Conservation (phyloP, 1,140 invertebrate species). For the Diachasmimorpha longicaudata region DNA sequence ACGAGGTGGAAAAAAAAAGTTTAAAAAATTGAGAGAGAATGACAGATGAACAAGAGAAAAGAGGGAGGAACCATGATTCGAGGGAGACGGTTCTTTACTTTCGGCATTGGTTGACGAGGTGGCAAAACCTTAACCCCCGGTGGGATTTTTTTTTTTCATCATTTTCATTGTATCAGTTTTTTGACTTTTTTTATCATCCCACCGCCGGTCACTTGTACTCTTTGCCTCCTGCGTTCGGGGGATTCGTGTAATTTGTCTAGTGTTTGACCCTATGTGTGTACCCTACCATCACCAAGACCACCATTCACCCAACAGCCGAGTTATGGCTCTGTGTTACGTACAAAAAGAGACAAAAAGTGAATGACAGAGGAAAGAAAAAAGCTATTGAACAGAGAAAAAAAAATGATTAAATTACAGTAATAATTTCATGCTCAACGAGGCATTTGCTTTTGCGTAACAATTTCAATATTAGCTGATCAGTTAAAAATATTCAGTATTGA, state of each 20-base stretch:
- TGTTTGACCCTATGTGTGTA: conserved; percentile 63
- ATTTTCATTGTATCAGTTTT: conserved; percentile 29
- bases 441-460: conserved; percentile 20
- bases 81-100: conserved; percentile 52
- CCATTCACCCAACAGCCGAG: conserved; percentile 52
- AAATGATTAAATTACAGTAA: not conserved
- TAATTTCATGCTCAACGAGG: not conserved
- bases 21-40: conserved; percentile 25
- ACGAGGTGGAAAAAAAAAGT: not conserved
- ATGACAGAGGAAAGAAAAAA: not conserved
- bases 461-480: conserved; percentile 16
- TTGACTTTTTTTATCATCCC: conserved; percentile 24
- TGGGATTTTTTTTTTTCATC: conserved; percentile 40
- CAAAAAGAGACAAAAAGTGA: conserved; percentile 47
- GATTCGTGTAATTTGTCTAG: conserved; percentile 65
- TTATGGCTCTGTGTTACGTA: conserved; percentile 30
- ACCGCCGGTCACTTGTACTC: conserved; percentile 14
- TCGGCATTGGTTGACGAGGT: conserved; percentile 37
- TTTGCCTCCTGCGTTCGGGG: conserved; percentile 52
- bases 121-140: not conserved
- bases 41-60: conserved; percentile 31
- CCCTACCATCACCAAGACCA: conserved; percentile 49
- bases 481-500: conserved; percentile 20
- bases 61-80: conserved; percentile 37
- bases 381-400: not conserved